A percentile compares a stretch with the other conserved stretches of the same genome.
Conservation (phyloP, 2,888 invertebrate genomes). For the Dioctria rufipes region DNA sequence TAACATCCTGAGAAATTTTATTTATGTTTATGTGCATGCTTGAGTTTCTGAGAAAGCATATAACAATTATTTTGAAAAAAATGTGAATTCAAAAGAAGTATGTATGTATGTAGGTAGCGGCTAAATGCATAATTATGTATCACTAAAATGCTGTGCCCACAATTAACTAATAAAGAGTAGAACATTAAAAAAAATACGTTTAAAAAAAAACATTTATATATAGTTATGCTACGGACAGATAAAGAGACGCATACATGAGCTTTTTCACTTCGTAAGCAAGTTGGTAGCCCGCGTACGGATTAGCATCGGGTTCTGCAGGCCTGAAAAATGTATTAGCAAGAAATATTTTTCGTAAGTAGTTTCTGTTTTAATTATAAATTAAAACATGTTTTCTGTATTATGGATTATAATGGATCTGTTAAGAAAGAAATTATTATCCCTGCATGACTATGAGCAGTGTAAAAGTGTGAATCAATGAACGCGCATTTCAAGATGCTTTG, state of each 20-base stretch:
- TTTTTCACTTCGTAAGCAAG: constrained; percentile 99
- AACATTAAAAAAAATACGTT: constrained; percentile 40
- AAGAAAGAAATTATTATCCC: background rate
- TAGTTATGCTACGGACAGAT: constrained; percentile 64
- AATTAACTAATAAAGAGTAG: background rate
- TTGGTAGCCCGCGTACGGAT: constrained; percentile 97
- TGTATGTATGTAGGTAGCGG: too few species aligned
- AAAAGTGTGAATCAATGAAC: background rate
- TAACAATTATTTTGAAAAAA: too few species aligned
- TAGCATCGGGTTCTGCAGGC: constrained; percentile 89
- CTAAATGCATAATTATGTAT: too few species aligned
- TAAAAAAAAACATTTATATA: constrained; percentile 34
- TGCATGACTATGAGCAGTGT: constrained; percentile 26
- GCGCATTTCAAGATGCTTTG: background rate
- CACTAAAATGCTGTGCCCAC: background rate
- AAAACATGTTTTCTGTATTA: background rate
- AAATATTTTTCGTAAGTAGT: constrained; percentile 60
- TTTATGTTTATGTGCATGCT: too few species aligned
- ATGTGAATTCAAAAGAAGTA: too few species aligned
- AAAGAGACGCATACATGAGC: constrained; percentile 92
- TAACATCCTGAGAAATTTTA: too few species aligned
- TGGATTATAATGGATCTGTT: constrained; percentile 15
- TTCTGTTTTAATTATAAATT: constrained; percentile 39
- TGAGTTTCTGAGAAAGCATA: too few species aligned
- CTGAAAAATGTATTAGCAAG: constrained; percentile 84